A percentile compares a stretch with the other conserved stretches of the same genome.
Conservation (phyloP, 2,888 invertebrate genomes). For the Leptogaster cylindrica region DNA sequence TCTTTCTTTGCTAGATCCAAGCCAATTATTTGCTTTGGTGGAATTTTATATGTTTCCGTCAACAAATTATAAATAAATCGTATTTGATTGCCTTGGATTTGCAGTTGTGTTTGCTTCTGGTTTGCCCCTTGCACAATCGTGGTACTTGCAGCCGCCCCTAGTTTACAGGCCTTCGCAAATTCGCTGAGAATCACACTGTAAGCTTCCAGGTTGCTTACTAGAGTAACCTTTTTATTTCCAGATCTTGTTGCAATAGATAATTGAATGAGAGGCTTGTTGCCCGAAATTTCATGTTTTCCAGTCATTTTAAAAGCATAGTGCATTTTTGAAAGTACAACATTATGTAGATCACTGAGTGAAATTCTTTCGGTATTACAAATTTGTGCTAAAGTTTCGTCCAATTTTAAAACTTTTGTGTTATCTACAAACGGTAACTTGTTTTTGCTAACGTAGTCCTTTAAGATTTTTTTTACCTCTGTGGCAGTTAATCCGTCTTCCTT, state of each 20-base stretch:
- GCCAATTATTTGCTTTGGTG: conserved; percentile 59
- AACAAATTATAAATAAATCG: conserved; percentile 58
- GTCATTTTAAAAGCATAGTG: conserved; percentile 61
- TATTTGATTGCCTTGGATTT: conserved; percentile 92
- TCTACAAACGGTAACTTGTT: conserved; percentile 65
- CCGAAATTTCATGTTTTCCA: conserved; percentile 61
- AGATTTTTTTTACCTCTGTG: conserved; percentile 69
- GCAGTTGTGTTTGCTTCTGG: conserved; percentile 75
- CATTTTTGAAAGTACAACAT: conserved; percentile 72
- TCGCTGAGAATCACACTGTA: conserved; percentile 82
- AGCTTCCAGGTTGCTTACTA: conserved; percentile 86
- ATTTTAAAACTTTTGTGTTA: conserved; percentile 53
- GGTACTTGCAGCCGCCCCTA: conserved; percentile 85
- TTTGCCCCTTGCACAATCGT: conserved; percentile 77
- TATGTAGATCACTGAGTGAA: conserved; percentile 76
- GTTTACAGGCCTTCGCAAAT: conserved; percentile 83
- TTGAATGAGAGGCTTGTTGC: conserved; percentile 77
- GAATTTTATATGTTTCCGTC: conserved; percentile 61
- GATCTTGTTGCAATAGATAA: conserved; percentile 79
- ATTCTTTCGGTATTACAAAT: conserved; percentile 53
- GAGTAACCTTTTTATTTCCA: conserved; percentile 90
- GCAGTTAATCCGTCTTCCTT: conserved; percentile 70
- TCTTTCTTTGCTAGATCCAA: conserved; percentile 59
- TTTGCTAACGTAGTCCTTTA: conserved; percentile 75
- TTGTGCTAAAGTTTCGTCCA: conserved; percentile 55